Percentiles rank a stretch among this genome's conserved stretches.
Conservation (phyloP, 2,113 vertebrate species). For the Amblyopsis rosae region DNA sequence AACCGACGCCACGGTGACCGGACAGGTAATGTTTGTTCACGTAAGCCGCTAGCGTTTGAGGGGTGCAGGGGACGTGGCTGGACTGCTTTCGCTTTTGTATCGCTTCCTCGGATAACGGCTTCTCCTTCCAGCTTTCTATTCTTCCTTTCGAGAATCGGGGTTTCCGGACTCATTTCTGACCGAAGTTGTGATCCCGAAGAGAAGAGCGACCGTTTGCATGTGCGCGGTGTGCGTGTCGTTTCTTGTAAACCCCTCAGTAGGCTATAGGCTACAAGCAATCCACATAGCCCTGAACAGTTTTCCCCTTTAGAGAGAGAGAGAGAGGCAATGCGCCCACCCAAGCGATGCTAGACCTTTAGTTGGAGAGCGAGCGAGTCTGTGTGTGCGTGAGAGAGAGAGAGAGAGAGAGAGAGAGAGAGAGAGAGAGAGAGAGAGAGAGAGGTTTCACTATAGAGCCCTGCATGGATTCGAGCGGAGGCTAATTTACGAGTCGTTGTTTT, state of each 20-base stretch:
- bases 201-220: slow-evolving; percentile 54
- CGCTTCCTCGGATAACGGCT: slow-evolving; percentile 72
- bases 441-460: slow-evolving; percentile 58
- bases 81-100: slow-evolving; percentile 78
- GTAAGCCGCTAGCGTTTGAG: slow-evolving; percentile 68
- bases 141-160: slow-evolving; percentile 7
- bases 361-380: slow-evolving; percentile 37
- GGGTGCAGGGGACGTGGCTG: slow-evolving; percentile 71
- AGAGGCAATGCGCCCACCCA: slow-evolving; percentile 74
- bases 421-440: slow-evolving; percentile 29
- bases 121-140: slow-evolving; percentile 14
- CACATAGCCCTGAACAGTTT: slow-evolving; percentile 38
- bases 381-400: slow-evolving; percentile 19
- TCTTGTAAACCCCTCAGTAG: slow-evolving; percentile 54
- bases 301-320: slow-evolving; percentile 30
- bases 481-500: slow-evolving; percentile 78
- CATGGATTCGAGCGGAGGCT: slow-evolving; percentile 67
- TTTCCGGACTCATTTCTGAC: slow-evolving; percentile 27
- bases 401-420: slow-evolving; percentile 22
- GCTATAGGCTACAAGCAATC: slow-evolving; percentile 34
- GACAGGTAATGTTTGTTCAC: slow-evolving; percentile 77
- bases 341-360: slow-evolving; percentile 77
- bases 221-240: slow-evolving; percentile 32
- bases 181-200: slow-evolving; percentile 34
- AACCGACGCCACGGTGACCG: slow-evolving; percentile 67